phyloP scores from a whole-genome alignment of 1,140 invertebrate genomes.

The Zaprionus africanus region DNA sequence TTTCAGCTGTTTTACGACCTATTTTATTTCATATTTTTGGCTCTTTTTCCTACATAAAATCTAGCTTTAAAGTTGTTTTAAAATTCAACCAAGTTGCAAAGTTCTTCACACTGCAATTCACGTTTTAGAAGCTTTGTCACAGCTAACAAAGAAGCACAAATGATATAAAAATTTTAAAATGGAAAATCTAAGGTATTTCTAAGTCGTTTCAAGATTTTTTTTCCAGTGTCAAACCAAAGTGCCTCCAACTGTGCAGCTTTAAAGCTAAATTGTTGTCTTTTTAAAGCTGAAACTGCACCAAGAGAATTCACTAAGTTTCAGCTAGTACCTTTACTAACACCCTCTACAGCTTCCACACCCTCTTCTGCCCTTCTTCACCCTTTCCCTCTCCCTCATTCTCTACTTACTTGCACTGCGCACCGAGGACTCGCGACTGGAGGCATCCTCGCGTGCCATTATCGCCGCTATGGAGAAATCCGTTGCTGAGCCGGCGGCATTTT shows the following conservation, averaged over 20 bases:
- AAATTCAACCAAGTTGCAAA: not conserved
- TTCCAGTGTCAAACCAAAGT: not conserved
- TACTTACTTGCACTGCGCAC: conserved; percentile 84
- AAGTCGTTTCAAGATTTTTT: not conserved
- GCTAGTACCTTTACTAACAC: not conserved
- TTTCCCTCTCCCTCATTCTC: not conserved
- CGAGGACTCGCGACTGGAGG: conserved; percentile 86
- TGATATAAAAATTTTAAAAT: no score
- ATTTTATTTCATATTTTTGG: not conserved
- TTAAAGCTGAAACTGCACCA: not conserved
- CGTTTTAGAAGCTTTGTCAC: not conserved
- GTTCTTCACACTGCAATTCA: not conserved
- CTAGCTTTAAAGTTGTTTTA: not conserved
- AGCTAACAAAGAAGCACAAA: no score
- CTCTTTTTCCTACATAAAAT: not conserved
- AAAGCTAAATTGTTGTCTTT: not conserved
- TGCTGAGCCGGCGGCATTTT: conserved; percentile 85
- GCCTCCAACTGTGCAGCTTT: not conserved
- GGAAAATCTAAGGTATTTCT: not conserved
- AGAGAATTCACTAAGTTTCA: not conserved
- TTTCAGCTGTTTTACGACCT: not conserved
- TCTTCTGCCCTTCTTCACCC: not conserved
- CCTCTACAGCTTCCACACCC: not conserved
- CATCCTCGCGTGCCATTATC: conserved; percentile 92
- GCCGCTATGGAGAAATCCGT: conserved; percentile 97